Conservation (phyloP, 2,888 invertebrate species). For the Caenorhabditis imperialis region DNA sequence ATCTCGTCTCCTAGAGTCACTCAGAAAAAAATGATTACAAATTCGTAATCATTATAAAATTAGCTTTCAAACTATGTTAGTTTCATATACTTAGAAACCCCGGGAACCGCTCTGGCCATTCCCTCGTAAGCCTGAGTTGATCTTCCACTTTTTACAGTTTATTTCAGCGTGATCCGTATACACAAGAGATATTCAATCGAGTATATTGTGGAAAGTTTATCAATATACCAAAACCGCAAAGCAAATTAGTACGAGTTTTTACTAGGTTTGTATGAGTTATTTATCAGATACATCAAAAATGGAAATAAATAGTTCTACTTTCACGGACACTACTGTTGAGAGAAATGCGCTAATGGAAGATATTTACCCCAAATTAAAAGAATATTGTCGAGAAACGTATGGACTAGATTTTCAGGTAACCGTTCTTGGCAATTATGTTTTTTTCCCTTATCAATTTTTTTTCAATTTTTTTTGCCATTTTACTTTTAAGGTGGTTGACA, state of each 20-base stretch:
- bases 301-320: slow-evolving; percentile 92
- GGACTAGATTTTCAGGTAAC: slow-evolving; percentile 97
- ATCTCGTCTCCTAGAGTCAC: no score
- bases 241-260: slow-evolving; percentile 97
- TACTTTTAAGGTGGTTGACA: slow-evolving; percentile 90
- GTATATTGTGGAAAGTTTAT: slow-evolving; percentile 91
- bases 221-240: slow-evolving; percentile 92
- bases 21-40: no score
- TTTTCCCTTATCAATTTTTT: background rate
- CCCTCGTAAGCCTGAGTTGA: no score
- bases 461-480: background rate
- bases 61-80: no score
- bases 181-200: slow-evolving; percentile 83
- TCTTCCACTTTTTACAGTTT: no score
- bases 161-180: slow-evolving; percentile 49
- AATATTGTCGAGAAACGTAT: slow-evolving; percentile 95
- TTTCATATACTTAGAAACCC: no score
- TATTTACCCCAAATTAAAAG: slow-evolving; percentile 93
- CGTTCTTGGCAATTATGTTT: no score
- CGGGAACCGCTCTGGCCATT: no score
- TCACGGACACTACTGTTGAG: slow-evolving; percentile 97
- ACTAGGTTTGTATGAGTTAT: slow-evolving; percentile 82
- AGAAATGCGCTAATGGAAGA: slow-evolving; percentile 97
- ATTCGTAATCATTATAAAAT: no score
- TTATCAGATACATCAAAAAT: background rate